A percentile compares a stretch with the other conserved stretches of the same genome.
phyloP scores from a whole-genome alignment of 2,888 invertebrate species.

The Nomada flava region DNA sequence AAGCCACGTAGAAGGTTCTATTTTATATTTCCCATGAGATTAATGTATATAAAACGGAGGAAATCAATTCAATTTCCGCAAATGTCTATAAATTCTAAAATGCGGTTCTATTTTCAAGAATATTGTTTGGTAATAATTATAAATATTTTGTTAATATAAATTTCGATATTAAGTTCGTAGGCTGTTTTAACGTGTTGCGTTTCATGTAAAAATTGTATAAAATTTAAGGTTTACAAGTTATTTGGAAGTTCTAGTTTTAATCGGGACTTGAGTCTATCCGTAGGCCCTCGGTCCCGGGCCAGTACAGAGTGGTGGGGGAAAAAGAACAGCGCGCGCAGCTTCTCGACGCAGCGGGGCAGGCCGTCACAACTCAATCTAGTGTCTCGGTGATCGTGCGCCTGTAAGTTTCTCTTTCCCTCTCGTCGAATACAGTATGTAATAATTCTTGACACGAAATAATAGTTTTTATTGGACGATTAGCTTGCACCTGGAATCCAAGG shows the following conservation, averaged over 20 bases:
- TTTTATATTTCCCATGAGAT: not conserved
- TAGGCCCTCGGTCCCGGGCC: constrained; percentile 51
- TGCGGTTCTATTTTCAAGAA: not conserved
- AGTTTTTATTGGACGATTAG: constrained; percentile 30
- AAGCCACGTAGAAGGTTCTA: not conserved
- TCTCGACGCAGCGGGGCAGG: constrained; percentile 65
- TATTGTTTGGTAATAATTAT: too few relatives aligned
- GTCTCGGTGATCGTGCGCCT: constrained; percentile 79
- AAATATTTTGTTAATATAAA: not conserved
- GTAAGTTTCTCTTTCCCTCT: constrained; percentile 57
- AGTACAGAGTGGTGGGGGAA: constrained; percentile 31
- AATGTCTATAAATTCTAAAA: not conserved
- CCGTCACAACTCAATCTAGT: constrained; percentile 84
- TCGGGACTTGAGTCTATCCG: constrained; percentile 27
- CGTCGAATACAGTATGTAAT: constrained; percentile 28
- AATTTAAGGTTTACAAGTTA: not conserved
- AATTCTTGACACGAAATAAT: constrained; percentile 46
- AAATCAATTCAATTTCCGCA: not conserved
- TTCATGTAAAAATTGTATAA: not conserved
- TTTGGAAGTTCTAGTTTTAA: not conserved
- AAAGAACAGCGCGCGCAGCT: constrained; percentile 57
- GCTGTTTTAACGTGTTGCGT: not conserved
- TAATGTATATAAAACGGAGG: not conserved
- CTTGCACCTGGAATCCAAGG: constrained; percentile 21
- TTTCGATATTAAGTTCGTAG: not conserved